Evolutionary conservation across 2,113 vertebrate genomes (phyloP).

Genomic region (Heterochromis multidens): DNA sequence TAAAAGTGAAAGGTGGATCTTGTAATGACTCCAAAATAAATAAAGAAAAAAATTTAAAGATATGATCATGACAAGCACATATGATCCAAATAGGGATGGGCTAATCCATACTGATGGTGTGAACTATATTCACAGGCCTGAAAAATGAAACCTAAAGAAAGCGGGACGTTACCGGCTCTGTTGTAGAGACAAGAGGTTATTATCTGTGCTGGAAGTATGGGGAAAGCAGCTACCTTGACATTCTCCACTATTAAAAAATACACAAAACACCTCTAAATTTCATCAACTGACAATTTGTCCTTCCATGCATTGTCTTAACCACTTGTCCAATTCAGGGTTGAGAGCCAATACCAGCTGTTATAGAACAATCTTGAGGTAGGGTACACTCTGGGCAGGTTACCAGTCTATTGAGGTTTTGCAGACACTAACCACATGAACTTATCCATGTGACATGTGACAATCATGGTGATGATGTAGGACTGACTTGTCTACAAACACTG

Average conservation of each 20-base stretch:
- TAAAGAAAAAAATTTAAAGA: conserved; percentile 5
- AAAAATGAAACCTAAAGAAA: neutral
- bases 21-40: conserved; percentile 12
- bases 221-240: neutral
- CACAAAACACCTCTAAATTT: neutral
- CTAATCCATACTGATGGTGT: neutral
- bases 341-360: neutral
- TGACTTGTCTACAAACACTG: too few species aligned
- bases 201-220: neutral
- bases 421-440: neutral
- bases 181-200: neutral
- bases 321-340: neutral
- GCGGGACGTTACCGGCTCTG: neutral
- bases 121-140: neutral
- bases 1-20: conserved; percentile 8
- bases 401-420: neutral
- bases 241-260: neutral
- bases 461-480: neutral
- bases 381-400: neutral
- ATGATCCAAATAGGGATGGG: neutral
- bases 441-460: neutral
- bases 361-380: neutral
- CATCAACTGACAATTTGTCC: neutral
- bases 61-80: conserved; percentile 4
- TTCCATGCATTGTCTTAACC: neutral